Base-by-base conservation (phyloP, 1,140 invertebrate genomes). In the Piezodorus guildinii region DNA sequence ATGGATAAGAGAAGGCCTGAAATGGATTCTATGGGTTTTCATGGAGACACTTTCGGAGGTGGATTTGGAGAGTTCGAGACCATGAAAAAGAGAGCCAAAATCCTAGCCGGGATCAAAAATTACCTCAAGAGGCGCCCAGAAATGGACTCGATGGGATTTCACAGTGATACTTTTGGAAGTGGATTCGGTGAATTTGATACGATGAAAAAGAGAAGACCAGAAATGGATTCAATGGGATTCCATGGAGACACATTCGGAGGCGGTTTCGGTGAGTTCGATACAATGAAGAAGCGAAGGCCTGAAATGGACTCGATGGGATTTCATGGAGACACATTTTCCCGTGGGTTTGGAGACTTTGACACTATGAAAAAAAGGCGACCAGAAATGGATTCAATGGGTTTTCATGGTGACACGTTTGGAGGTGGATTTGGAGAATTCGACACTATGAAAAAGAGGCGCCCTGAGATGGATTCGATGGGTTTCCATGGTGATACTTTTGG, bases 171-270 rank as follows among this genome's bases (percentile, higher is more conserved):
- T n/a, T 79, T 79, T 63, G 73, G 72, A 59, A 68, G 74, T 59
- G 74, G 74, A 15, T 77, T 77, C 60, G 76, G 76, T 15, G 73
- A 75, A 58, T 77, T 76, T 66, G 73, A 74, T 9, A 72, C 75
- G 0, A 73, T 77, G 72, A 74, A 72, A 49, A 69, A 72, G 59
- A 60, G 67, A 61, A 39, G 68, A 52, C 63, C 67, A 6, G 64
- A 69, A 23, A 68, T 70, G 70, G 66, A 66, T 56, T 62, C 65
- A 66, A 66, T 60, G 44, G 68, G 77, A 3, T 77, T 78, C 67
- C 72, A 78, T 60, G 75, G 72, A 14, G 67, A 64, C 66, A 74
- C 76, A n/a, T 79, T 79, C 65, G 73, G 72, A 62, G 69, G 74
- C 54, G 74, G 74, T 16, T 77, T 77, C 60, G 76, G 76, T n/a